These are phyloP conservation scores for Exephanes ischioxanthus DNA, from an alignment of 2,888 invertebrate genomes.

Conservation along the genomic window DNA sequence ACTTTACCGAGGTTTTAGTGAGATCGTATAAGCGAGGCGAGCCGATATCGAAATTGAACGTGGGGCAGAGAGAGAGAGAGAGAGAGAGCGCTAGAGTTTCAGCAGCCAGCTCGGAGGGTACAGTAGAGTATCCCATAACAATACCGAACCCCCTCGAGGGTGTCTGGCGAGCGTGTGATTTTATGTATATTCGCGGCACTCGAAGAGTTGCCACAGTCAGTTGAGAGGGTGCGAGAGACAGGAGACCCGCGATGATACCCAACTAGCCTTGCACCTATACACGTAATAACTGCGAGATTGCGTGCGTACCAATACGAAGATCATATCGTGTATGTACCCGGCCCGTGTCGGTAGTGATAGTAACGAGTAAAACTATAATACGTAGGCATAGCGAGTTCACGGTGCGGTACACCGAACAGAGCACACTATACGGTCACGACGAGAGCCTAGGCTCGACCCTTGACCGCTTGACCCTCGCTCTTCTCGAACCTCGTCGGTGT, in stretches of 20 bases:
- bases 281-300: constrained; percentile 64
- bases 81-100: constrained; percentile 17
- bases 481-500: constrained; percentile 58
- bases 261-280: constrained; percentile 51
- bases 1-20: constrained; percentile 50
- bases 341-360: constrained; percentile 28
- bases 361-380: constrained; percentile 60
- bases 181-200: constrained; percentile 58
- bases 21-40: constrained; percentile 56
- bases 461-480: constrained; percentile 67
- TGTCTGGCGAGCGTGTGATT: constrained; percentile 46
- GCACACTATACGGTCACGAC: constrained; percentile 63
- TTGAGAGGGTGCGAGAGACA: constrained; percentile 51
- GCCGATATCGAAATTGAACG: constrained; percentile 60
- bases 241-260: constrained; percentile 43
- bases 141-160: constrained; percentile 55
- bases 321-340: background rate
- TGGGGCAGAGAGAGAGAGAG: background rate
- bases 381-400: constrained; percentile 56
- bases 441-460: constrained; percentile 65
- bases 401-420: constrained; percentile 55
- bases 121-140: constrained; percentile 65
- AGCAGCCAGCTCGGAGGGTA: constrained; percentile 47
- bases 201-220: constrained; percentile 23
- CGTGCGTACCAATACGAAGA: constrained; percentile 46